A percentile compares a stretch with the other conserved stretches of the same genome.
These are phyloP conservation scores for Xiphophorus birchmanni DNA, from an alignment of 2,797 vertebrate genomes.

Conservation along the genomic window DNA sequence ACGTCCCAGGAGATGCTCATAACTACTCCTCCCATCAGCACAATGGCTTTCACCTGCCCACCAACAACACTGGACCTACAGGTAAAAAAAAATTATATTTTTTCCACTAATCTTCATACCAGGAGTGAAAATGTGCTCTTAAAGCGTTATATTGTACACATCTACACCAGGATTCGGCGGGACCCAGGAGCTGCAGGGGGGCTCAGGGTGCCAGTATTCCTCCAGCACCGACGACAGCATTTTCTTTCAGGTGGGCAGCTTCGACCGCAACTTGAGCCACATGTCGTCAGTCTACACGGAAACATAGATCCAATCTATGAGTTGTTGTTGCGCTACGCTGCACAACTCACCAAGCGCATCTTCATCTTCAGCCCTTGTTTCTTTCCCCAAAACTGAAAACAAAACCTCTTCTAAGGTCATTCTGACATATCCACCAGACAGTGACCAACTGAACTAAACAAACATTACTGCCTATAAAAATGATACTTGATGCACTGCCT, in stretches of 20 bases:
- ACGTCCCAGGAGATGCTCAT: slow-evolving; percentile 85
- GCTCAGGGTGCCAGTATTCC: slow-evolving; percentile 83
- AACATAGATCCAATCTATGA: slow-evolving; percentile 80
- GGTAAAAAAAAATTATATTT: slow-evolving; percentile 75
- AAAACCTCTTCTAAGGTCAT: slow-evolving; percentile 8
- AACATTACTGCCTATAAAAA: neutral
- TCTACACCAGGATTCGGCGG: slow-evolving; percentile 86
- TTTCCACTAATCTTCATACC: fast-evolving
- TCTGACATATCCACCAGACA: slow-evolving; percentile 9
- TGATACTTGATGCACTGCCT: neutral
- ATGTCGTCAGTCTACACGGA: slow-evolving; percentile 95
- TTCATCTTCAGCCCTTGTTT: neutral
- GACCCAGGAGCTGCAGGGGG: slow-evolving; percentile 84
- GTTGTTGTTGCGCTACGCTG: neutral
- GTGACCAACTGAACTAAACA: neutral
- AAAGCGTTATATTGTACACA: neutral
- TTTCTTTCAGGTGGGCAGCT: slow-evolving; percentile 92
- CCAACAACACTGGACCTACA: slow-evolving; percentile 80
- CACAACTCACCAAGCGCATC: slow-evolving; percentile 21
- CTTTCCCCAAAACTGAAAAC: slow-evolving; percentile 1
- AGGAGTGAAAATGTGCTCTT: neutral
- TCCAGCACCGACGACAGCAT: slow-evolving; percentile 87
- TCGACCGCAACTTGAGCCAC: slow-evolving; percentile 94
- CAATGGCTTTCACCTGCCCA: slow-evolving; percentile 89
- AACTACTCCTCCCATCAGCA: slow-evolving; percentile 86